Conservation (phyloP, 2,888 invertebrate genomes). For the Thera obeliscata region DNA sequence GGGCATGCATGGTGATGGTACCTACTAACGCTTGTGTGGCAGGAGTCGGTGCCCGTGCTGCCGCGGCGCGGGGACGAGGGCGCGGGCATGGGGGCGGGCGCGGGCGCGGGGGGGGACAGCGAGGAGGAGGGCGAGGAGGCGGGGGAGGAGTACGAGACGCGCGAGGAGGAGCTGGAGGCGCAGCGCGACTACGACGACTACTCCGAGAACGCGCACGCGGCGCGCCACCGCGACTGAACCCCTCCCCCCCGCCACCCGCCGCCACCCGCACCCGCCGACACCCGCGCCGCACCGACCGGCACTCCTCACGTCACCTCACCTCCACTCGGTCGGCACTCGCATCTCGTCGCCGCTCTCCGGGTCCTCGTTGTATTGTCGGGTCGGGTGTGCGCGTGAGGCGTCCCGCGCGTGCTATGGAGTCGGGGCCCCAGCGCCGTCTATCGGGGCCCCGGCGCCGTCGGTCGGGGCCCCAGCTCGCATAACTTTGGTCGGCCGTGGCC, state of each 20-base stretch:
- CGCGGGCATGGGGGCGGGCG: constrained; percentile 44
- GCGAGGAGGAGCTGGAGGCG: constrained; percentile 66
- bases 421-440: neutral
- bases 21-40: constrained; percentile 26
- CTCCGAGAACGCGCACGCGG: constrained; percentile 72
- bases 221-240: constrained; percentile 66
- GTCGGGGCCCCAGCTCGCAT: neutral
- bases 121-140: constrained; percentile 53
- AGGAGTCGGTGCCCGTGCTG: constrained; percentile 55
- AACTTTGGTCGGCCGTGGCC: neutral
- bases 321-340: neutral
- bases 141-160: constrained; percentile 60
- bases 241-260: constrained; percentile 8
- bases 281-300: neutral
- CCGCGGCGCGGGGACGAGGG: constrained; percentile 49
- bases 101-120: constrained; percentile 43
- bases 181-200: constrained; percentile 78
- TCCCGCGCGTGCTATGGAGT: too few relatives aligned
- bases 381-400: too few relatives aligned
- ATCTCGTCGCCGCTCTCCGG: neutral
- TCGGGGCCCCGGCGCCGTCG: neutral
- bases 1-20: neutral
- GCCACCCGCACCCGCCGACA: neutral
- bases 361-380: too few relatives aligned
- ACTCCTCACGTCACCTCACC: neutral